Evolutionary conservation across 2,888 invertebrate species (phyloP), one percentile per base, ranked within the genome.

Genomic region (Cheilosia urbana): DNA sequence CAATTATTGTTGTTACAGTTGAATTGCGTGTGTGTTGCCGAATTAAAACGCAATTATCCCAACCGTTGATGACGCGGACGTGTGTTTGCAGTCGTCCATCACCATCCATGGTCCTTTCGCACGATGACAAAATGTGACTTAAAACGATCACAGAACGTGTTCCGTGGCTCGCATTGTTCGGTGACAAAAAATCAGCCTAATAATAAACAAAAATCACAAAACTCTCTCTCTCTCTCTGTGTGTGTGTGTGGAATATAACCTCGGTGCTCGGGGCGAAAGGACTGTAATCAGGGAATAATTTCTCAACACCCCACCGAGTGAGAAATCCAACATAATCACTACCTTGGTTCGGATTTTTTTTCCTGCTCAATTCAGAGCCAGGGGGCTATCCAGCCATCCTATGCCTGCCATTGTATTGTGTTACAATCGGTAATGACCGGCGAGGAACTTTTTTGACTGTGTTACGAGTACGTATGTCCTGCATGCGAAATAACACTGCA

Each of bases 41-140:
- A 81, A 85, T 85, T 85, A 85, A 85, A 85, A 85, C 85, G 85
- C 85, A 85, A 85, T 85, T 85, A 85, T 85, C 85, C 27, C 81
- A 68, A 72, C 76, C 76, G 81, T 85, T 77, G 85, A 77, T 85
- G 81, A 47, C 6, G 45, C 15, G 45, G 7, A 71, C 34, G 58
- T 65, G 24, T 65, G 62, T 63, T n/a, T 63, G 49, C 45, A 42
- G 24, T 40, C 53, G 47, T 24, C 15, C 15, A 15, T 37, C 58
- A 6, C 24, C 15, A 4, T 60, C 47, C 62, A n/a, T 45, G 4
- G 73, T 69, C 68, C 63, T 71, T 57, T 57, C 45, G 9, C 17
- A 13, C 40, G 15, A 40, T 85, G 72, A 85, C 68, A 60, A 66
- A 66, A 85, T 81, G 72, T 81, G 85, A 81, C 85, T 85, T 81